These are phyloP conservation scores for Eciton burchellii DNA, from an alignment of 1,140 invertebrate genomes.

Conservation along the genomic window DNA sequence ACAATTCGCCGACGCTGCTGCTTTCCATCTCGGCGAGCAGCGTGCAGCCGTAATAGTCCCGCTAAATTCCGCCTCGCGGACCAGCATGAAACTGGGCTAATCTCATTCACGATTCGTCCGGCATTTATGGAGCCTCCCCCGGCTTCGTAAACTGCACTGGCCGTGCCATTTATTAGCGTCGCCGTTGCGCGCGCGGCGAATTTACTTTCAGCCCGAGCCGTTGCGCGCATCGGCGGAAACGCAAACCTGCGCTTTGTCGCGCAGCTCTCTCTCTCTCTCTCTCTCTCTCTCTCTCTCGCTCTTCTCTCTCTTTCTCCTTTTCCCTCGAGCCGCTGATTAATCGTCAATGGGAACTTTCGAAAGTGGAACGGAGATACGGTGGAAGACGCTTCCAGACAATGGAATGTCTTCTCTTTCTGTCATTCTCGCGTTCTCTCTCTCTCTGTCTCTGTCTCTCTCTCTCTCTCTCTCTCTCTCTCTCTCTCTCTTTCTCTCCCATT, in stretches of 20 bases:
- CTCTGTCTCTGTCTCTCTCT: no score
- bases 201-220: constrained; percentile 34
- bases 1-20: not conserved
- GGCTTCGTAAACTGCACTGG: constrained; percentile 47
- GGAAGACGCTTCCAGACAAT: constrained; percentile 9
- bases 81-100: constrained; percentile 60
- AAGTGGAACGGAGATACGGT: constrained; percentile 51
- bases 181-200: constrained; percentile 29
- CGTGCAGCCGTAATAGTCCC: constrained; percentile 58
- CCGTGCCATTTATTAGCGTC: constrained; percentile 50
- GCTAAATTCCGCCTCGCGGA: constrained; percentile 49
- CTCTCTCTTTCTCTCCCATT: no score
- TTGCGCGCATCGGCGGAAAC: not conserved
- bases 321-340: constrained; percentile 43
- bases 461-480: no score
- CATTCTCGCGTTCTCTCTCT: no score
- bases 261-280: no score
- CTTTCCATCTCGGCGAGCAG: constrained; percentile 45
- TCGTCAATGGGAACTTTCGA: constrained; percentile 50
- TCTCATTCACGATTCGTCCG: constrained; percentile 64
- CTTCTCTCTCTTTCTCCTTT: no score
- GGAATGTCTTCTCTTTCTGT: not conserved
- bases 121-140: constrained; percentile 57
- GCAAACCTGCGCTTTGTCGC: constrained; percentile 42
- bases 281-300: no score